These are phyloP conservation scores for Leptopilina syphax DNA, from an alignment of 2,888 invertebrate genomes.

Conservation along the genomic window DNA sequence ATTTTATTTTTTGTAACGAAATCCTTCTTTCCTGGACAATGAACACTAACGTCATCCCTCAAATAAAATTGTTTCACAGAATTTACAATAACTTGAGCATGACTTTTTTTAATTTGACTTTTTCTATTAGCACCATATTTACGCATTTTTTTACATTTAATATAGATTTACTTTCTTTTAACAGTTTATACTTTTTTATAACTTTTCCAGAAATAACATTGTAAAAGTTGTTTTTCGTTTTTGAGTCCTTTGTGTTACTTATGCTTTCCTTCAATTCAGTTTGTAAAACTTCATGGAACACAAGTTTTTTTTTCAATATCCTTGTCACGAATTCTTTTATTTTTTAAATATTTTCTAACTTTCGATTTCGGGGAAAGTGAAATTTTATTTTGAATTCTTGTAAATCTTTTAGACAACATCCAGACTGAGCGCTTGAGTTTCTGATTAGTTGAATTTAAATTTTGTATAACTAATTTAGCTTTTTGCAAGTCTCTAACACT, in stretches of 20 bases:
- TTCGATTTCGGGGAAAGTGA: slow-evolving; percentile 22
- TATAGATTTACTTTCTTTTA: slow-evolving; percentile 6
- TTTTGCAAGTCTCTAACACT: slow-evolving; percentile 13
- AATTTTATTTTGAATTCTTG: slow-evolving; percentile 16
- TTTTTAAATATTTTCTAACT: slow-evolving; percentile 15
- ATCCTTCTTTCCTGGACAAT: no score
- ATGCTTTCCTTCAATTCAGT: slow-evolving; percentile 15
- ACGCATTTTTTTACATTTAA: not conserved
- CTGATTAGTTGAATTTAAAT: slow-evolving; percentile 1
- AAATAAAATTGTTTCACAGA: no score
- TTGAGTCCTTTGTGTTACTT: slow-evolving; percentile 8
- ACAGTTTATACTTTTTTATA: not conserved
- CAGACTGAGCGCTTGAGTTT: slow-evolving; percentile 26
- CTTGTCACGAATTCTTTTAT: slow-evolving; percentile 27
- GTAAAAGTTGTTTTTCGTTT: slow-evolving; percentile 7
- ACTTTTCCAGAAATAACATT: not conserved
- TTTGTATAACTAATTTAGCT: not conserved
- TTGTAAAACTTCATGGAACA: slow-evolving; percentile 27
- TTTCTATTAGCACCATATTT: not conserved
- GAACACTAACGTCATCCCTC: no score
- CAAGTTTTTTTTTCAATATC: slow-evolving; percentile 15
- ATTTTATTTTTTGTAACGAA: no score
- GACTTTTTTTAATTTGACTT: not conserved
- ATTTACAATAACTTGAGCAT: no score
- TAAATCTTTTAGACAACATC: slow-evolving; percentile 26